A percentile compares a stretch with the other conserved stretches of the same genome.
Conservation (phyloP, 2,888 invertebrate species). For the Clusia tigrina region DNA sequence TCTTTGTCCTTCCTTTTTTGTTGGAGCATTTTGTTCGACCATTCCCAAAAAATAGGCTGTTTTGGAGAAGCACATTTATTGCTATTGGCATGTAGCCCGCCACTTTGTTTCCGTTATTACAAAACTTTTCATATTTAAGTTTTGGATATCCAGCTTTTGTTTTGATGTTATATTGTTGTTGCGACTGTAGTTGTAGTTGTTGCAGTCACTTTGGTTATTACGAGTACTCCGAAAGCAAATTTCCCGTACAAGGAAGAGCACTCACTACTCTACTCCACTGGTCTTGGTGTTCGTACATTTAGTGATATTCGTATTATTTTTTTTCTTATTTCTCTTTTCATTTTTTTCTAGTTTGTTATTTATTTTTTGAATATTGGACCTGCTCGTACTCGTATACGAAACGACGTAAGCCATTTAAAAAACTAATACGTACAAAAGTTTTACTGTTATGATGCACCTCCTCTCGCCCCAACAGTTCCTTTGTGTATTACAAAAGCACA, state of each 20-base stretch:
- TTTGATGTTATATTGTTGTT: not conserved
- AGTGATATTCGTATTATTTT: not conserved
- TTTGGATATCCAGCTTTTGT: conserved; percentile 37
- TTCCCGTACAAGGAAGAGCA: not conserved
- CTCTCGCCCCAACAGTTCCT: no score
- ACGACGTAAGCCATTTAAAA: no score
- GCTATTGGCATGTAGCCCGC: conserved; percentile 56
- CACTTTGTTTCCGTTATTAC: conserved; percentile 56
- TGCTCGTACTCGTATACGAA: no score
- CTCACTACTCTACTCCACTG: no score
- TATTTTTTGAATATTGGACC: no score
- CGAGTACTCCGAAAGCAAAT: not conserved
- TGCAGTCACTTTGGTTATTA: not conserved
- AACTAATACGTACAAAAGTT: no score
- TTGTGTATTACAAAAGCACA: no score
- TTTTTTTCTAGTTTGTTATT: not conserved
- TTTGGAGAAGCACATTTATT: conserved; percentile 38
- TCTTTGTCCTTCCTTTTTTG: not conserved
- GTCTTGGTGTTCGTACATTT: not conserved
- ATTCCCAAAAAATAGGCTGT: not conserved
- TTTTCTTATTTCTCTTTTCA: not conserved
- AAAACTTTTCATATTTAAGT: conserved; percentile 55
- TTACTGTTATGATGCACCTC: no score
- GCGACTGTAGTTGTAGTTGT: not conserved
- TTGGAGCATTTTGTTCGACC: not conserved